Conservation (phyloP, 2,888 invertebrate species). For the Lasiommata megera region DNA sequence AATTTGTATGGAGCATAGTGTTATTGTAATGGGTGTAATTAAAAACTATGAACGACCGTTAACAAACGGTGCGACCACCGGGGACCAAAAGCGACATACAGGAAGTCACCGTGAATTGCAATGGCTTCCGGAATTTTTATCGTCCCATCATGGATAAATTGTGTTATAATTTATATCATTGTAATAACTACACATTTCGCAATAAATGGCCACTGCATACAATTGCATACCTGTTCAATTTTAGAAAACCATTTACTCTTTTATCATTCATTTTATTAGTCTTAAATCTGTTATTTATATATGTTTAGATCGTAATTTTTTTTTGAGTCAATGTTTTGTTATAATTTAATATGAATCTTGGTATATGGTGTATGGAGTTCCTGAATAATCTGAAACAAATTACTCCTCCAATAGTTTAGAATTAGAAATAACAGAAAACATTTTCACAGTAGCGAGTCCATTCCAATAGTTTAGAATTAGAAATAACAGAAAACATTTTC, state of each 20-base stretch:
- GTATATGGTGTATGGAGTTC: no score
- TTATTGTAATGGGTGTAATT: constrained; percentile 40
- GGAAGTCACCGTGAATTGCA: constrained; percentile 54
- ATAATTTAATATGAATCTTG: no score
- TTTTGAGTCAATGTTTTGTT: no score
- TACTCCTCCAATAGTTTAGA: no score
- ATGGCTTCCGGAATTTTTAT: constrained; percentile 56
- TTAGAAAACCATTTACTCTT: background rate
- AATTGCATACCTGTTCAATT: background rate
- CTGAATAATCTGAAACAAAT: no score
- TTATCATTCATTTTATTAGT: no score
- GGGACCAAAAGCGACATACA: constrained; percentile 62
- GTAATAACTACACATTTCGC: constrained; percentile 10
- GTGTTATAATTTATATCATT: constrained; percentile 21
- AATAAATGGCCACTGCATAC: background rate
- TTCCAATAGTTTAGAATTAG: no score
- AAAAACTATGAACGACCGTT: constrained; percentile 52
- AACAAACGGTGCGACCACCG: constrained; percentile 56
- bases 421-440: no score
- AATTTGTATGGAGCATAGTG: background rate
- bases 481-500: no score
- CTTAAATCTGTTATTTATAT: no score
- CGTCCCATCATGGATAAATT: constrained; percentile 19
- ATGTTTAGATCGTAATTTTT: no score
- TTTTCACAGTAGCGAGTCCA: no score